phyloP scores from a whole-genome alignment of 2,113 vertebrate species.

The Telmatochromis sp. region DNA sequence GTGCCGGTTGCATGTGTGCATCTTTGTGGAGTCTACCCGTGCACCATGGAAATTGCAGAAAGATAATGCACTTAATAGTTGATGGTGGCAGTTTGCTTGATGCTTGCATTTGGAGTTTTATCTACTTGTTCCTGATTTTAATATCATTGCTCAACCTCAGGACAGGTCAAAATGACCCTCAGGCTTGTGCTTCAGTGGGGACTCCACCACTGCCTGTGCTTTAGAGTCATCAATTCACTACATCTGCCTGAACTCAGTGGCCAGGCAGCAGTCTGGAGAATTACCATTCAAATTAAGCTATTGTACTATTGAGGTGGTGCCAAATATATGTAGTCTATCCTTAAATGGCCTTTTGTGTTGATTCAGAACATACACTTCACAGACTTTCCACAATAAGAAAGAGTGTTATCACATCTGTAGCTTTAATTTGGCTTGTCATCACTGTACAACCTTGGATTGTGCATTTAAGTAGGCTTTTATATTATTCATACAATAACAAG shows the following conservation, averaged over 20 bases:
- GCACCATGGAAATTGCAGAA: background rate
- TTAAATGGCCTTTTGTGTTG: background rate
- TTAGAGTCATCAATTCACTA: background rate
- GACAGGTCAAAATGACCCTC: background rate
- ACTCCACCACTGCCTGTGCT: background rate
- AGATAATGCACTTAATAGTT: background rate
- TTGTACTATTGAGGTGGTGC: background rate
- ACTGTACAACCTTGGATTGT: background rate
- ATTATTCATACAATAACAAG: conserved; percentile 21
- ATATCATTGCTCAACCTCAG: background rate
- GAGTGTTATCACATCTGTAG: background rate
- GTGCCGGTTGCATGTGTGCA: background rate
- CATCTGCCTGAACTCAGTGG: background rate
- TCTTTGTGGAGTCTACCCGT: background rate
- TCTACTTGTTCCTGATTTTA: background rate
- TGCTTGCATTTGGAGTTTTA: background rate
- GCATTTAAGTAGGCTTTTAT: conserved; percentile 13
- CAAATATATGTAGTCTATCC: background rate
- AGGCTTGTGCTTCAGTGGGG: background rate
- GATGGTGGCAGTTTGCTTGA: background rate
- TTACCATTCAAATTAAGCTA: background rate
- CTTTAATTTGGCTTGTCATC: background rate
- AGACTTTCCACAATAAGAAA: background rate
- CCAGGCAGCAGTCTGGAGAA: background rate
- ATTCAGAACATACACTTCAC: background rate